phyloP scores from a whole-genome alignment of 2,888 invertebrate genomes.

The Trichopria drosophilae region DNA sequence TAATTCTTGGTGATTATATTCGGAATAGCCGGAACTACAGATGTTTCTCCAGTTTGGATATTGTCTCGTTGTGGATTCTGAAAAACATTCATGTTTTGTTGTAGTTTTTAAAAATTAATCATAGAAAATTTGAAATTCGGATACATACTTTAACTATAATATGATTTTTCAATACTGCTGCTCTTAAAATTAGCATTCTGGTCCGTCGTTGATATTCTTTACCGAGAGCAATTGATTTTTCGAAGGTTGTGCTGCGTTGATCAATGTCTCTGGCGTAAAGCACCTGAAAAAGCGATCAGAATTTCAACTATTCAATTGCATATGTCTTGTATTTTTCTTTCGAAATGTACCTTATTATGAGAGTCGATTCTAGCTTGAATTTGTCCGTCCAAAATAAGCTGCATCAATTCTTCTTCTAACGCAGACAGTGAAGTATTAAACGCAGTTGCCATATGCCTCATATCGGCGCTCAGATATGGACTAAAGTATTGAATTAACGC shows the following conservation, averaged over 20 bases:
- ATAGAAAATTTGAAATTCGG: neutral
- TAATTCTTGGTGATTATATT: conserved; percentile 59
- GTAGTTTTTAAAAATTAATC: neutral
- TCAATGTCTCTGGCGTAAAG: conserved; percentile 96
- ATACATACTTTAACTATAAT: conserved; percentile 85
- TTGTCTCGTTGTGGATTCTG: conserved; percentile 65
- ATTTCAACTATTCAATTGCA: too few relatives aligned
- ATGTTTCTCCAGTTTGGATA: conserved; percentile 63
- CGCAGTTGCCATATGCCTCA: conserved; percentile 93
- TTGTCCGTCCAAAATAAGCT: conserved; percentile 92
- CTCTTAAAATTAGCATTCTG: conserved; percentile 86
- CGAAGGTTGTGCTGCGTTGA: conserved; percentile 93
- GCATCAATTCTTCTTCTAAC: conserved; percentile 95
- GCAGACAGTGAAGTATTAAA: conserved; percentile 91
- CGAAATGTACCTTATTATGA: conserved; percentile 76
- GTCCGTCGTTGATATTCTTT: conserved; percentile 90
- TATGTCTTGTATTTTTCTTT: too few relatives aligned
- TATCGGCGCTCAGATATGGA: conserved; percentile 95
- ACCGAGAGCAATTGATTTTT: conserved; percentile 86
- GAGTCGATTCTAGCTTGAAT: conserved; percentile 98
- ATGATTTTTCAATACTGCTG: conserved; percentile 92
- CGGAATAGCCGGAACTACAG: conserved; percentile 63
- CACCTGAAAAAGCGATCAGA: conserved; percentile 61
- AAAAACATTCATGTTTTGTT: conserved; percentile 35
- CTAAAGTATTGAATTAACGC: conserved; percentile 96